Percentiles rank a stretch among this genome's conserved stretches.
Evolutionary conservation across 2,113 vertebrate species (phyloP).

Genomic region (Trichechus manatus): DNA sequence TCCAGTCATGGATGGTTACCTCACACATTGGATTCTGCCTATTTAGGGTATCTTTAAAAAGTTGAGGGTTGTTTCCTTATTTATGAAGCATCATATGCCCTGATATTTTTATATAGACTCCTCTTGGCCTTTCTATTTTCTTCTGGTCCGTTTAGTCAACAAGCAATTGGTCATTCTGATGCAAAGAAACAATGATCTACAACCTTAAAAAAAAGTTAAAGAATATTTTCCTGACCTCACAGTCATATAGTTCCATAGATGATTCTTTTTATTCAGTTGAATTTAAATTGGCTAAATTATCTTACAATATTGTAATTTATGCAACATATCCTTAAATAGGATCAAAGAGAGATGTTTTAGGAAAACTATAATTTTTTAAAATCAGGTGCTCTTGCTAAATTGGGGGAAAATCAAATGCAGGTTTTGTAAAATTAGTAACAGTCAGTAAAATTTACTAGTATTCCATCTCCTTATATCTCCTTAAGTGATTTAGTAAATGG

Average conservation of each 20-base stretch:
- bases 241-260: conserved; percentile 53
- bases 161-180: conserved; percentile 19
- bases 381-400: conserved; percentile 42
- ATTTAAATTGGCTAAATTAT: conserved; percentile 66
- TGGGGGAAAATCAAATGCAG: conserved; percentile 53
- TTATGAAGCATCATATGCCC: neutral
- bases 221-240: conserved; percentile 25
- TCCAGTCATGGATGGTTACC: conserved; percentile 10
- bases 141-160: conserved; percentile 44
- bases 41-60: conserved; percentile 23
- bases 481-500: conserved; percentile 84
- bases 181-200: neutral
- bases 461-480: conserved; percentile 75
- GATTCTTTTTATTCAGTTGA: conserved; percentile 50
- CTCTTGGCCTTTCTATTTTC: conserved; percentile 48
- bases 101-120: conserved; percentile 62
- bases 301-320: conserved; percentile 50
- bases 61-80: conserved; percentile 25
- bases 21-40: conserved; percentile 29
- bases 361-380: conserved; percentile 44
- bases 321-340: neutral
- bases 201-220: conserved; percentile 17
- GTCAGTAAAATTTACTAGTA: conserved; percentile 74
- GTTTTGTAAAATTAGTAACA: conserved; percentile 68
- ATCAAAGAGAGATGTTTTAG: conserved; percentile 44